Evolutionary conservation across 2,888 invertebrate species (phyloP), one percentile per base, ranked within the genome.

Genomic region (Micoletzkya japonica): DNA sequence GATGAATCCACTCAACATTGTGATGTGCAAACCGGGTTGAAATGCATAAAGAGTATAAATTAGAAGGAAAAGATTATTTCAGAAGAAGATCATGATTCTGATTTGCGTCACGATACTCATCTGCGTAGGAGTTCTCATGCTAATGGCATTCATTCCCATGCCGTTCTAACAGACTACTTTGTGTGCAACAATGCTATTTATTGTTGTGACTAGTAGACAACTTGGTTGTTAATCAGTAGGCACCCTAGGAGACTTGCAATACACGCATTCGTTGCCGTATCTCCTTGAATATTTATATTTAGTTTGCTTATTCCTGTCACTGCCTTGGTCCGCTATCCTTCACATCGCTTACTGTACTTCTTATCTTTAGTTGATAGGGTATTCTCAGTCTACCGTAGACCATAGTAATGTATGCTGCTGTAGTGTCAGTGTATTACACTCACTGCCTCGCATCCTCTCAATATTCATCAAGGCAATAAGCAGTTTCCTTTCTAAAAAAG

Each of bases 41-140:
- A 54, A 1, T 3, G n/a, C 26, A 60, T 69, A 60, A 58, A 70
- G 32, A 49, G 24, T 20, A 26, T 28, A 54, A 44, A 28, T 70
- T 4, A 36, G 30, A 64, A 17, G 28, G 24, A 24, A 1, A 70
- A 72, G 4, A 28, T 56, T 28, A 10, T 83, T 90, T 90, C 91
- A 93, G 93, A 93, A 93, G 92, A 93, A 93, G 90, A 93, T 93
- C 87, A 92, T 93, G 91, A 93, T 93, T 88, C 90, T 93, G 90
- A 91, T 92, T 88, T 93, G 93, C 89, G 89, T 93, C 87, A 90
- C 91, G 86, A 90, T 93, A 87, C 90, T 92, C 87, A 90, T 91
- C 86, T 90, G 92, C 86, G 90, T 92, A 86, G 87, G 90, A 6
- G 37, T 30, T n/a, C 64, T 66, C 26, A 52, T 66, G 4, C 36